phyloP scores from a whole-genome alignment of 1,140 invertebrate species.

The Aricia agestis region DNA sequence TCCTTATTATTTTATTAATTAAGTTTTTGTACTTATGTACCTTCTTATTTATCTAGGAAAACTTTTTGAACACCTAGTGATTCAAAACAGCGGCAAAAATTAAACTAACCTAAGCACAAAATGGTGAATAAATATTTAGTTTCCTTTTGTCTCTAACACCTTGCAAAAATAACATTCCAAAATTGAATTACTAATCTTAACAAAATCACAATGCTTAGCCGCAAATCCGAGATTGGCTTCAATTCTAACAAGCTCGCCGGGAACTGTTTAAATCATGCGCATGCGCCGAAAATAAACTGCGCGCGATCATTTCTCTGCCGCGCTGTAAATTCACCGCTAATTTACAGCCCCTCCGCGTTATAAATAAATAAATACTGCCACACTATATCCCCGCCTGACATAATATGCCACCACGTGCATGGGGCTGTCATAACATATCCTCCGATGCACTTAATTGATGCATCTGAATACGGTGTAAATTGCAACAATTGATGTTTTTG shows the following conservation, averaged over 20 bases:
- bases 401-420: slow-evolving; percentile 57
- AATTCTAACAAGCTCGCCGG: slow-evolving; percentile 51
- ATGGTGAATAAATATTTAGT: too few species aligned
- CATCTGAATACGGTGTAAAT: neutral
- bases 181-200: too few species aligned
- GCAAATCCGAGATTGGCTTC: slow-evolving; percentile 53
- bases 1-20: too few species aligned
- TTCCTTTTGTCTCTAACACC: too few species aligned
- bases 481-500: too few species aligned
- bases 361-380: slow-evolving; percentile 71
- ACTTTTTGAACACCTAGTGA: too few species aligned
- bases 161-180: too few species aligned
- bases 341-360: slow-evolving; percentile 69
- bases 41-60: too few species aligned
- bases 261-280: slow-evolving; percentile 70
- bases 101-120: too few species aligned
- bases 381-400: slow-evolving; percentile 56
- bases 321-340: slow-evolving; percentile 69
- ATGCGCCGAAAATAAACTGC: slow-evolving; percentile 64
- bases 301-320: slow-evolving; percentile 56
- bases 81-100: too few species aligned
- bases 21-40: too few species aligned
- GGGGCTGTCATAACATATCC: slow-evolving; percentile 67
- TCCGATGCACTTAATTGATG: slow-evolving; percentile 42
- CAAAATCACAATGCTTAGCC: slow-evolving; percentile 25